phyloP scores from a whole-genome alignment of 2,888 invertebrate species.

The Podabrus alpinus region DNA sequence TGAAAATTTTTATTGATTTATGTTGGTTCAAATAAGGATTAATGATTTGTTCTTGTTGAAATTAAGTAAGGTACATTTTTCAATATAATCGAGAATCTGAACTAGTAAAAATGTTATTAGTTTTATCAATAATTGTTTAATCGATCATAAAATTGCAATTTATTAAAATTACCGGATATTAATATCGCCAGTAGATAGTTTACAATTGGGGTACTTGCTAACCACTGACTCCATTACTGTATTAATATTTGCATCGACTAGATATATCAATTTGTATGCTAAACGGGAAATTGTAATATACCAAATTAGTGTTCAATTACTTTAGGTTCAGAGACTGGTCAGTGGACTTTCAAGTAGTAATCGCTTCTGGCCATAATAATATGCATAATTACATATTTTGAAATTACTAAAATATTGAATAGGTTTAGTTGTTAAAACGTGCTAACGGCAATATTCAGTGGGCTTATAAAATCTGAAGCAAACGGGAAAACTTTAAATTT shows the following conservation, averaged over 20 bases:
- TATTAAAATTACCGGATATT: background rate
- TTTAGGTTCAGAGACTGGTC: background rate
- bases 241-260: background rate
- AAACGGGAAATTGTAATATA: conserved; percentile 12
- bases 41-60: background rate
- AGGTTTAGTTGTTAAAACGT: background rate
- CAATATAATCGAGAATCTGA: background rate
- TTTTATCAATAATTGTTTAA: background rate
- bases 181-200: background rate
- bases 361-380: background rate
- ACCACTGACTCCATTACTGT: background rate
- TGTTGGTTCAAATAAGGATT: background rate
- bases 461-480: background rate
- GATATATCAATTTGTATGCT: conserved; percentile 27
- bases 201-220: background rate
- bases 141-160: background rate
- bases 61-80: background rate
- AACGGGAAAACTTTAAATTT: background rate
- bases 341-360: background rate
- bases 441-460: background rate
- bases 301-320: conserved; percentile 5
- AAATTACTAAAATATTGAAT: background rate
- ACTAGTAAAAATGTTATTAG: background rate
- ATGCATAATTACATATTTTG: background rate
- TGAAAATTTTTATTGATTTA: background rate